phyloP scores from a whole-genome alignment of 2,797 vertebrate genomes.

The Simalia tracyae region DNA sequence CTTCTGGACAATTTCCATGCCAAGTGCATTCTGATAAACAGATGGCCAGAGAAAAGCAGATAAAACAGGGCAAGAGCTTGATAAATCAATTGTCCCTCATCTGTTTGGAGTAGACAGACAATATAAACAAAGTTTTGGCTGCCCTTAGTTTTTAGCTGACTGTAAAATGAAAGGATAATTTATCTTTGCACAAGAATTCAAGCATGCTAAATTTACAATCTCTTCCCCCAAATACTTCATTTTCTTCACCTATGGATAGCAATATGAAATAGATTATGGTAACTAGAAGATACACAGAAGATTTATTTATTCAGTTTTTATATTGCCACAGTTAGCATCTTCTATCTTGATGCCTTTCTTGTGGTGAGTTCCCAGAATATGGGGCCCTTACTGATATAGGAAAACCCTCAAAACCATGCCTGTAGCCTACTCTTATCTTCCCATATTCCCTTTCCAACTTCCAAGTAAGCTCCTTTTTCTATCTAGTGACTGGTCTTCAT shows the following conservation, averaged over 20 bases:
- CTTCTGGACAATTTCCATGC: background rate
- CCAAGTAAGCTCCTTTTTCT: background rate
- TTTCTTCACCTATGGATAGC: too few relatives aligned
- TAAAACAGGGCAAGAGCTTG: background rate
- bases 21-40: background rate
- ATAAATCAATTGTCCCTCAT: constrained; percentile 6
- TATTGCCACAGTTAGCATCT: too few relatives aligned
- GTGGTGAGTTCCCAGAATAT: too few relatives aligned
- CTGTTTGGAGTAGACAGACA: constrained; percentile 11
- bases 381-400: too few relatives aligned
- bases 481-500: background rate
- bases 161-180: background rate
- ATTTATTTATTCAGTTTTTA: too few relatives aligned
- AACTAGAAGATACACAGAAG: too few relatives aligned
- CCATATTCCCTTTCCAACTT: too few relatives aligned
- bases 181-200: background rate
- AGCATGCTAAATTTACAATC: background rate
- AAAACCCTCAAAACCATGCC: too few relatives aligned
- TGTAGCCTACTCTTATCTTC: too few relatives aligned
- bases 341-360: too few relatives aligned
- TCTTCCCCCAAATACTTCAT: too few relatives aligned
- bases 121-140: background rate
- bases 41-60: background rate
- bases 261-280: too few relatives aligned
- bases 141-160: background rate